Conservation (phyloP, 2,113 vertebrate genomes). For the Plotosus lineatus region DNA sequence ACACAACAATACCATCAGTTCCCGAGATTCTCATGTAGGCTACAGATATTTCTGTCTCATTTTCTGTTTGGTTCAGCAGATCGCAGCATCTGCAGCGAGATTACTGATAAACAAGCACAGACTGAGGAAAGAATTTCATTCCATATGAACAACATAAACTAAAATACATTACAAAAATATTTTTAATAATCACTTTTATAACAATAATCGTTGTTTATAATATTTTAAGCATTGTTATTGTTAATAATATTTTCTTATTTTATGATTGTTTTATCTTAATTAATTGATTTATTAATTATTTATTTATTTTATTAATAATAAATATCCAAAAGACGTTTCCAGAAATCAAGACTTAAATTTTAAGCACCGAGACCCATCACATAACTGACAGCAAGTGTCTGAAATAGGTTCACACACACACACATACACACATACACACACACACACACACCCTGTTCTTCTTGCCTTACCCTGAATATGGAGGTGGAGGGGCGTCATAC, state of each 20-base stretch:
- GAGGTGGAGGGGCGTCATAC: constrained; percentile 83
- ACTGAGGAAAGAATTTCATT: background rate
- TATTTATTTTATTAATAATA: no score
- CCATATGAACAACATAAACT: background rate
- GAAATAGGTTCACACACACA: background rate
- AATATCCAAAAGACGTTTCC: no score
- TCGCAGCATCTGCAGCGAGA: background rate
- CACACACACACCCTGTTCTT: background rate
- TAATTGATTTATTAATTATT: no score
- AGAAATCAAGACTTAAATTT: background rate
- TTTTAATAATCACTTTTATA: no score
- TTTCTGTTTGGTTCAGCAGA: background rate
- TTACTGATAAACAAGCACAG: background rate
- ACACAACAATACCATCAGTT: background rate
- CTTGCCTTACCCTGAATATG: constrained; percentile 80
- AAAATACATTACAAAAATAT: background rate
- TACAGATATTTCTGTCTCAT: background rate
- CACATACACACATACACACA: constrained; percentile 18
- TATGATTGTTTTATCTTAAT: no score
- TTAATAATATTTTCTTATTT: background rate
- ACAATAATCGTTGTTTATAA: no score
- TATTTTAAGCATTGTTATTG: background rate
- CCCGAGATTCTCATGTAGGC: background rate
- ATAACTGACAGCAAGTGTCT: no score
- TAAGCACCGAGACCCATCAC: no score